These are phyloP conservation scores for Pheucticus melanocephalus DNA, from an alignment of 2,113 vertebrate genomes.

Conservation along the genomic window DNA sequence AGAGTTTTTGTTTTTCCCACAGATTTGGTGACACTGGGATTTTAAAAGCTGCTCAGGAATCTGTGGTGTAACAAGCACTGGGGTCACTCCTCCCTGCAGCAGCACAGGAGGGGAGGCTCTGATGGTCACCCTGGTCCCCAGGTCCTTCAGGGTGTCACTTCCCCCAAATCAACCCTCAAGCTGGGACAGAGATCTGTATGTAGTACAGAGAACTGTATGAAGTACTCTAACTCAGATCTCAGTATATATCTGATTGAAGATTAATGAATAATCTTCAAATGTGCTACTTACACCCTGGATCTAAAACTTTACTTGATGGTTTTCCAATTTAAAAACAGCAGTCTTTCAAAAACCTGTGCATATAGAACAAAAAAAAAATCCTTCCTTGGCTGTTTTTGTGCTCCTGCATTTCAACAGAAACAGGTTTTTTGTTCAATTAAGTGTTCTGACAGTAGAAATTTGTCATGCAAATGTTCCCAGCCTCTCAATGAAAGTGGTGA, in stretches of 20 bases:
- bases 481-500: not conserved
- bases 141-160: too few species aligned
- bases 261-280: not conserved
- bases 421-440: not conserved
- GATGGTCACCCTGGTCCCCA: not conserved
- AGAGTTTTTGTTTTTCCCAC: fast-evolving
- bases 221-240: not conserved
- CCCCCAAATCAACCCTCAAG: not conserved
- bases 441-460: not conserved
- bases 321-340: not conserved
- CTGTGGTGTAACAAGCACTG: not conserved
- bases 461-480: not conserved
- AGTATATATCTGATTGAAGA: not conserved
- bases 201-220: not conserved
- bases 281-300: not conserved
- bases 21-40: not conserved
- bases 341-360: not conserved
- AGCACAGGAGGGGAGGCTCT: not conserved
- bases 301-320: not conserved
- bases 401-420: not conserved
- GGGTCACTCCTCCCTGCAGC: not conserved
- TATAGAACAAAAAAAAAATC: not conserved
- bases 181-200: not conserved
- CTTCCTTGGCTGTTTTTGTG: not conserved
- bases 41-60: not conserved